These are phyloP conservation scores for Myotis findleyi DNA, from an alignment of 2,797 vertebrate genomes.

Conservation along the genomic window DNA sequence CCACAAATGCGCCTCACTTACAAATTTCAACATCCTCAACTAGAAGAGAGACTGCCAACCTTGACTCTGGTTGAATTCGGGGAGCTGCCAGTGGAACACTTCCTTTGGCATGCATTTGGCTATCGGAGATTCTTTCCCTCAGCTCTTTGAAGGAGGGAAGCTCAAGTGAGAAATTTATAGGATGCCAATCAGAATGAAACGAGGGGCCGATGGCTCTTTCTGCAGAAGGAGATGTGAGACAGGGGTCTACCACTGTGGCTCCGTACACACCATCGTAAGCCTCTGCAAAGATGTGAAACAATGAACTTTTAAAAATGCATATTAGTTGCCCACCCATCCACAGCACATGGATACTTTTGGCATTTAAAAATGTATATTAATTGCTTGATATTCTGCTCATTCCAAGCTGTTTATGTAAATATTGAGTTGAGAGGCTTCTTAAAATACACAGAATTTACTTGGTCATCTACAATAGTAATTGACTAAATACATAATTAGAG, in stretches of 20 bases:
- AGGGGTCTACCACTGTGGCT: background rate
- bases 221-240: background rate
- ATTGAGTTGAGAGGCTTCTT: slow-evolving; percentile 73
- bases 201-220: background rate
- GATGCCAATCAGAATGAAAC: slow-evolving; percentile 56
- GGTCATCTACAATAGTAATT: slow-evolving; percentile 71
- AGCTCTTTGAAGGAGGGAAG: background rate
- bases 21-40: background rate
- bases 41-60: slow-evolving; percentile 46
- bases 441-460: slow-evolving; percentile 75
- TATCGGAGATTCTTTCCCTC: background rate
- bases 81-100: background rate
- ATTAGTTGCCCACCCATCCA: slow-evolving; percentile 47
- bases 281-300: background rate
- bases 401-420: slow-evolving; percentile 72
- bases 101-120: background rate
- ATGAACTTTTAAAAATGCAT: slow-evolving; percentile 37
- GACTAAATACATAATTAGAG: slow-evolving; percentile 74
- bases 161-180: slow-evolving; percentile 46
- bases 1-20: background rate
- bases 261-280: background rate
- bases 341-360: slow-evolving; percentile 44
- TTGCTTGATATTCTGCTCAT: slow-evolving; percentile 79
- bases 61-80: slow-evolving; percentile 6
- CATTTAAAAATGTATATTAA: slow-evolving; percentile 76